A percentile compares a stretch with the other conserved stretches of the same genome.
phyloP scores from a whole-genome alignment of 2,113 vertebrate genomes.

The Indicator indicator region DNA sequence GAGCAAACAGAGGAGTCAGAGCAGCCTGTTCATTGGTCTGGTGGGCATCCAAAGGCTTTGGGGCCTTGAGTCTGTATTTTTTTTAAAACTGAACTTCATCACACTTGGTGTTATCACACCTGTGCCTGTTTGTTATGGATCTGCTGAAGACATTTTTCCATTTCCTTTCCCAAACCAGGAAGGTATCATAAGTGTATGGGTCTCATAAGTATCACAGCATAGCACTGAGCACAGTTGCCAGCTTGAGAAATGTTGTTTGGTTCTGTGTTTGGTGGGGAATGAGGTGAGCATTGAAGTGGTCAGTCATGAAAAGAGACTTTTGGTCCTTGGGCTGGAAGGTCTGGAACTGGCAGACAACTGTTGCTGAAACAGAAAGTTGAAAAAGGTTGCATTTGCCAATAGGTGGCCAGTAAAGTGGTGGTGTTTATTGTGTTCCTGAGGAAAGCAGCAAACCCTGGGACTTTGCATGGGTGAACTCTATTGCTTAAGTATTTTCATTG shows the following conservation, averaged over 20 bases:
- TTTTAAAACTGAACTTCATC: background rate
- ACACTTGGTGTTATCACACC: background rate
- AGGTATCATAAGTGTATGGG: background rate
- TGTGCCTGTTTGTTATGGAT: background rate
- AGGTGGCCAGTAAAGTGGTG: background rate
- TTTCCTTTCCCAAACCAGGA: background rate
- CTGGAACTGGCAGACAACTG: background rate
- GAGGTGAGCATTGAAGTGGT: background rate
- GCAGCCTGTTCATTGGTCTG: background rate
- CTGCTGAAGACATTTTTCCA: background rate
- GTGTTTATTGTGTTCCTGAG: background rate
- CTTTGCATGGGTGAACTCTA: background rate
- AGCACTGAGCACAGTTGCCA: background rate
- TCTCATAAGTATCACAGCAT: background rate
- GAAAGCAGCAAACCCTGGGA: background rate
- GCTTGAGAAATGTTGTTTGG: background rate
- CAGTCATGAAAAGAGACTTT: background rate
- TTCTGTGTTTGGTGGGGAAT: background rate
- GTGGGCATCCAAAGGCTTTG: rapidly evolving
- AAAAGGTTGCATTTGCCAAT: background rate
- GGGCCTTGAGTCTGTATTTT: background rate
- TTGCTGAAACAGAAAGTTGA: background rate
- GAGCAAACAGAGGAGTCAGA: background rate
- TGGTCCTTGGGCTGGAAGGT: background rate
- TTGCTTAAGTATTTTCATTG: background rate